These are phyloP conservation scores for Pao palembangensis DNA, from an alignment of 2,113 vertebrate species.

Conservation along the genomic window DNA sequence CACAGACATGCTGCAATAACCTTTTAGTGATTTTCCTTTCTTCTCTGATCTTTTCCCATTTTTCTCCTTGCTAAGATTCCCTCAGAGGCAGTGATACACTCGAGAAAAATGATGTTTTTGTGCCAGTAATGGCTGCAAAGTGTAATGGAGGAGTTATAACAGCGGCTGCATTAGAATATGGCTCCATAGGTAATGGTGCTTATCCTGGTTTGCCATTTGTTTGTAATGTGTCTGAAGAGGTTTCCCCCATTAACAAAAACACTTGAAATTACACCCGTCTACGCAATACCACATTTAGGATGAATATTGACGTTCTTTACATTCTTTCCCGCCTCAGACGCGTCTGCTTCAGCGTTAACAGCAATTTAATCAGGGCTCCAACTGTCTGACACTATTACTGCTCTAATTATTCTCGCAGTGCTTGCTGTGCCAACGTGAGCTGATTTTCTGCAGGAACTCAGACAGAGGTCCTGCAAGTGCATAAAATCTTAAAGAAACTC, in stretches of 20 bases:
- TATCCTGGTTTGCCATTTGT: too few species aligned
- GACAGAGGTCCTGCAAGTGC: slow-evolving; percentile 41
- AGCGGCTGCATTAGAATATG: neutral
- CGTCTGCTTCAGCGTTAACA: slow-evolving; percentile 31
- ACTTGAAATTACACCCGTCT: too few species aligned
- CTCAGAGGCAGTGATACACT: neutral
- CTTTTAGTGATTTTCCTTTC: too few species aligned
- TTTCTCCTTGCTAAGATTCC: neutral
- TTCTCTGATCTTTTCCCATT: too few species aligned
- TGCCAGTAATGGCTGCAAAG: neutral
- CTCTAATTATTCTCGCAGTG: slow-evolving; percentile 62
- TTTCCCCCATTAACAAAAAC: too few species aligned
- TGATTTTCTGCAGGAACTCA: slow-evolving; percentile 51
- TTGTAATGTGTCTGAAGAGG: too few species aligned
- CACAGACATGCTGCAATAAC: too few species aligned
- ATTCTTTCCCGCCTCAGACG: neutral
- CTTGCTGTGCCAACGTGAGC: slow-evolving; percentile 42
- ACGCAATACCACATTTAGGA: neutral
- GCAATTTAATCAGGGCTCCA: slow-evolving; percentile 48
- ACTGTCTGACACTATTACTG: slow-evolving; percentile 45
- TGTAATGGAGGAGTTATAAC: neutral
- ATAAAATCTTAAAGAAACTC: slow-evolving; percentile 58
- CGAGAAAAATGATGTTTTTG: neutral
- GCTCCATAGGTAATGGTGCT: neutral
- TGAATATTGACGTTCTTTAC: neutral